Percentiles rank a stretch among this genome's conserved stretches.
Evolutionary conservation across 2,888 invertebrate genomes (phyloP).

Genomic region (Ecdyonurus torrentis): DNA sequence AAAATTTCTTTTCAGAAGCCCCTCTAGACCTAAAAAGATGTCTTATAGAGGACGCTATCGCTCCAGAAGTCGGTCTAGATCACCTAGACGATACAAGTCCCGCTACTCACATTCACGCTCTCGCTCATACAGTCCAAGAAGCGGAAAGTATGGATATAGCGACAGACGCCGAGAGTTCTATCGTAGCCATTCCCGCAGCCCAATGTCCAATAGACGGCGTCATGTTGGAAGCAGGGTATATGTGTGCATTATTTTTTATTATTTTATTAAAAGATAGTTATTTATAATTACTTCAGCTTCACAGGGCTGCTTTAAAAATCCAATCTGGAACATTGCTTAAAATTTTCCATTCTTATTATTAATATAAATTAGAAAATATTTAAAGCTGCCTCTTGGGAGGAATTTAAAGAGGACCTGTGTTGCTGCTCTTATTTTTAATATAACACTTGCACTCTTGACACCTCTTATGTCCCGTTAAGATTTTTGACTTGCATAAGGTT

Average conservation of each 20-base stretch:
- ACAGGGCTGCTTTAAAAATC: no score
- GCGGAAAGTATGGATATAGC: slow-evolving; percentile 18
- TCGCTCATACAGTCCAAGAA: slow-evolving; percentile 35
- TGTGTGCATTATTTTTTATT: slow-evolving; percentile 7
- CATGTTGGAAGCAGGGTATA: slow-evolving; percentile 58
- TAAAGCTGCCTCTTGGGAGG: no score
- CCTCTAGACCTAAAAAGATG: slow-evolving; percentile 24
- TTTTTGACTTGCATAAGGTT: no score
- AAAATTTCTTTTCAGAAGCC: slow-evolving; percentile 21
- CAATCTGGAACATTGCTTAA: no score
- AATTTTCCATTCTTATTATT: no score
- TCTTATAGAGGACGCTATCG: slow-evolving; percentile 20
- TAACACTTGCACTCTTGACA: no score
- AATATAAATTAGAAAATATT: no score
- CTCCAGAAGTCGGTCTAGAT: slow-evolving; percentile 46
- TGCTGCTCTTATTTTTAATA: no score
- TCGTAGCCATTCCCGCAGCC: slow-evolving; percentile 54
- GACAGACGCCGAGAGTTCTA: slow-evolving; percentile 34
- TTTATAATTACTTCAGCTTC: no score
- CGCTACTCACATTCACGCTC: slow-evolving; percentile 30
- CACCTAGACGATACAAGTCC: slow-evolving; percentile 15
- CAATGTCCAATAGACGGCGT: slow-evolving; percentile 63
- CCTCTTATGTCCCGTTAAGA: no score
- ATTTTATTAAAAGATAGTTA: neutral
- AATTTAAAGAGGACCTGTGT: no score